These are phyloP conservation scores for Steinernema carpocapsae DNA, from an alignment of 2,888 invertebrate genomes.

Conservation along the genomic window DNA sequence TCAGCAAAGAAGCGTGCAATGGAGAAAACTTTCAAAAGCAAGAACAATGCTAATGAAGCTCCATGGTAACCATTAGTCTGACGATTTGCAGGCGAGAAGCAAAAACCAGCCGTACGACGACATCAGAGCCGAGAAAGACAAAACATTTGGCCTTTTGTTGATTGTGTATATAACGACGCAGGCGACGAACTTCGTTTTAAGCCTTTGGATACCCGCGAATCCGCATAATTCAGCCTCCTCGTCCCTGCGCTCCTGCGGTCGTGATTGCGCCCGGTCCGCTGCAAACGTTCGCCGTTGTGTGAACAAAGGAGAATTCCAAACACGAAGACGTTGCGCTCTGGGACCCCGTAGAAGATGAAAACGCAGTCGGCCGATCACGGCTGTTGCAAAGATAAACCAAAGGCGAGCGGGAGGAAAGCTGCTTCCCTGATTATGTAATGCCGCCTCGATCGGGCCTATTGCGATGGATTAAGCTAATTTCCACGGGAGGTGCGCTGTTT, in stretches of 20 bases:
- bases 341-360: constrained; percentile 27
- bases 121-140: background rate
- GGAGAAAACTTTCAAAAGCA: no score
- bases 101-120: background rate
- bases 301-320: constrained; percentile 31
- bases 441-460: background rate
- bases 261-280: no score
- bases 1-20: no score
- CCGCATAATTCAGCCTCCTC: no score
- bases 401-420: background rate
- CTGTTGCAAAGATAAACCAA: constrained; percentile 30
- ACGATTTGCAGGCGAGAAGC: background rate
- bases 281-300: constrained; percentile 5
- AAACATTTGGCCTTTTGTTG: constrained; percentile 5
- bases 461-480: background rate
- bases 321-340: constrained; percentile 17
- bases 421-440: constrained; percentile 7
- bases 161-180: no score
- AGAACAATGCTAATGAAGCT: background rate
- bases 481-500: background rate
- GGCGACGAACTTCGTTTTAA: no score
- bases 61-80: constrained; percentile 21
- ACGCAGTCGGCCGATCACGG: constrained; percentile 23
- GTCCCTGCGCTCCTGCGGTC: no score
- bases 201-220: no score